These are phyloP conservation scores for Pristionchus exspectatus DNA, from an alignment of 2,888 invertebrate species.

Conservation along the genomic window DNA sequence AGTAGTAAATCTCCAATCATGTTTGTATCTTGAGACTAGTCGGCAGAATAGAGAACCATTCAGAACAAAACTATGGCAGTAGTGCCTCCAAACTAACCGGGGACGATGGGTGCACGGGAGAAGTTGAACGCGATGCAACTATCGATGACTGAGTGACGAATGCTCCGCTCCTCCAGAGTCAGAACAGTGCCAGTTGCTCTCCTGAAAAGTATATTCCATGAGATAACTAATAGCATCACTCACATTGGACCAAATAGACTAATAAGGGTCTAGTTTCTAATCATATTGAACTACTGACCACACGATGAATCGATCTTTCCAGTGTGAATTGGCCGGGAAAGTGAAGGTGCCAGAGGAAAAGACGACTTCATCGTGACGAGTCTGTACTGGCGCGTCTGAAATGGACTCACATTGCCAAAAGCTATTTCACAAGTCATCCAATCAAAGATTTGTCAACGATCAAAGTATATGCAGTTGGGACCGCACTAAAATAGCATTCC, in stretches of 20 bases:
- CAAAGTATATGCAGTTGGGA: not conserved
- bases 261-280: too few species aligned
- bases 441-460: not conserved
- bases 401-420: conserved; percentile 3
- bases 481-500: too few species aligned
- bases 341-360: conserved; percentile 71
- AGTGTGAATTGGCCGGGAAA: conserved; percentile 62
- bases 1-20: too few species aligned
- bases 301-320: conserved; percentile 70
- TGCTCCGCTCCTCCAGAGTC: conserved; percentile 68
- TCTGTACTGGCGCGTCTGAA: conserved; percentile 73
- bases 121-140: conserved; percentile 67
- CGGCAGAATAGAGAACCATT: too few species aligned
- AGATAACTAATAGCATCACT: not conserved
- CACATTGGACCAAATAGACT: not conserved
- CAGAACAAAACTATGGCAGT: not conserved
- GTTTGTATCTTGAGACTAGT: too few species aligned
- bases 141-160: conserved; percentile 37
- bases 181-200: conserved; percentile 71
- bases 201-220: conserved; percentile 58
- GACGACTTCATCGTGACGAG: conserved; percentile 63
- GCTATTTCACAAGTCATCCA: not conserved
- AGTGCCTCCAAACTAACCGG: conserved; percentile 57
- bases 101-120: conserved; percentile 69
- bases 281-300: conserved; percentile 63